These are phyloP conservation scores for Gandaritis pyraliata DNA, from an alignment of 2,888 invertebrate genomes.

Conservation along the genomic window DNA sequence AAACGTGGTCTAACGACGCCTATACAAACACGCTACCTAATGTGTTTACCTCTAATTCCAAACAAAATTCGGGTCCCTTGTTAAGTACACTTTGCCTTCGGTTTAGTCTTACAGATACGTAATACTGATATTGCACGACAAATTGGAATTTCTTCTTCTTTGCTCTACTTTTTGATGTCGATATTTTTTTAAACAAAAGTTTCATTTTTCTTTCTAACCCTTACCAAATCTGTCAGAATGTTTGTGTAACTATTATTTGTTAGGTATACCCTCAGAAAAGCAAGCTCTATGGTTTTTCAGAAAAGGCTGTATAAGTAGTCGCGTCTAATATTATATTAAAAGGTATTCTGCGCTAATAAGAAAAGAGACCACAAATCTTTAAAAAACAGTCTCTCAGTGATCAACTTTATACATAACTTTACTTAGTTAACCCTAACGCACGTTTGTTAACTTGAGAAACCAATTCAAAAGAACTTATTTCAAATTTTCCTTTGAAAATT, in stretches of 20 bases:
- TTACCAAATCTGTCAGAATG: no score
- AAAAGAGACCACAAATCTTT: no score
- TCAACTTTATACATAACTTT: no score
- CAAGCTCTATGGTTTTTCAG: no score
- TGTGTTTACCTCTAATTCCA: conserved; percentile 79
- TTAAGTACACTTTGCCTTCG: conserved; percentile 57
- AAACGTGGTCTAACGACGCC: conserved; percentile 56
- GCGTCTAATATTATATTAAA: no score
- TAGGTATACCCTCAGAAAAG: no score
- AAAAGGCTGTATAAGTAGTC: no score
- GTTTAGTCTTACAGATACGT: conserved; percentile 42
- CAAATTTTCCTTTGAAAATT: conserved; percentile 34
- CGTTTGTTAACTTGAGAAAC: conserved; percentile 7
- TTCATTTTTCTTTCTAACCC: no score
- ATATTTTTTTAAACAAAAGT: neutral
- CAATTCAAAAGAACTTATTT: conserved; percentile 6
- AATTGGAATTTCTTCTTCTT: conserved; percentile 2
- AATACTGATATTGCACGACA: conserved; percentile 56
- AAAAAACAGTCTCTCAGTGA: no score
- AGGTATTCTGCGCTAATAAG: no score
- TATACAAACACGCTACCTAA: conserved; percentile 79
- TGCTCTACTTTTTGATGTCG: neutral
- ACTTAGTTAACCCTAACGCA: no score
- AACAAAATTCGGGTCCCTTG: conserved; percentile 70
- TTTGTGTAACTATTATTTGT: no score